A percentile compares a stretch with the other conserved stretches of the same genome.
Evolutionary conservation across 2,113 vertebrate species (phyloP).

Genomic region (Pelodiscus sinensis): DNA sequence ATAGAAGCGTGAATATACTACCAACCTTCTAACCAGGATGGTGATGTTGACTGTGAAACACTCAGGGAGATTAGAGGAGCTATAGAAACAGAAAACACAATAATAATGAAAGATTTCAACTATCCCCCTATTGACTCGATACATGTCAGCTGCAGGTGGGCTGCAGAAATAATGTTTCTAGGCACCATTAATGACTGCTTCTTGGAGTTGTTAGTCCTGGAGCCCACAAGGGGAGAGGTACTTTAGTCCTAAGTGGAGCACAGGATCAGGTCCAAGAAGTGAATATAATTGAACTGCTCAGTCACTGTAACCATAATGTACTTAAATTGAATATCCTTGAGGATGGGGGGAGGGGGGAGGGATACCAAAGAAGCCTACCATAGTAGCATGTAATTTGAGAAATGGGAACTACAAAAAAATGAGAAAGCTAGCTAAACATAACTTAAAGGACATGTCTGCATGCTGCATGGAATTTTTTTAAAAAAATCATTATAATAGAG

Average conservation of each 20-base stretch:
- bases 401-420: not conserved
- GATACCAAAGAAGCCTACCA: not conserved
- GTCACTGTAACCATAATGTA: not conserved
- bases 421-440: not conserved
- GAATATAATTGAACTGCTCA: not conserved
- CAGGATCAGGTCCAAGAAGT: not conserved
- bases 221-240: not conserved
- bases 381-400: not conserved
- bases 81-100: not conserved
- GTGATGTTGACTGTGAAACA: not conserved
- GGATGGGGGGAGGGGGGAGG: not conserved
- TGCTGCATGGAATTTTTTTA: not conserved
- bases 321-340: not conserved
- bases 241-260: not conserved
- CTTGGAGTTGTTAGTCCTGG: not conserved
- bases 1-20: not conserved
- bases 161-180: not conserved
- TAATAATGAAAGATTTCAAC: not conserved
- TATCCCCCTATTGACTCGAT: not conserved
- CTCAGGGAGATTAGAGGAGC: not conserved
- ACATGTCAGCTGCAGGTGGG: not conserved
- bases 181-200: not conserved
- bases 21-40: not conserved
- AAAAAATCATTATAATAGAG: not conserved
- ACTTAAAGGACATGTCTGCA: not conserved